Evolutionary conservation across 2,888 invertebrate species (phyloP).

Genomic region (Tinea pellionella): DNA sequence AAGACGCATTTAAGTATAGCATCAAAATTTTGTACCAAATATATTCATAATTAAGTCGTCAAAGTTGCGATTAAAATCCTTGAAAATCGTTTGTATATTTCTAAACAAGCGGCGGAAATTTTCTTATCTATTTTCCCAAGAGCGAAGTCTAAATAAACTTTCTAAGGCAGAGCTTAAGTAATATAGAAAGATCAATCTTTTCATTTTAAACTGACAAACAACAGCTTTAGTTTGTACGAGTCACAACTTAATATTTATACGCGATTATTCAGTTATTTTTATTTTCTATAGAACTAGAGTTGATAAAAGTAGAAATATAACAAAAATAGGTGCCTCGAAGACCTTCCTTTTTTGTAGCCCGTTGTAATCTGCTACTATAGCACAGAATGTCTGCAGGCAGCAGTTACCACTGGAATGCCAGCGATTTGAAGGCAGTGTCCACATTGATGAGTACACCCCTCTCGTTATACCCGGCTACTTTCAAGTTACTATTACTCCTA

Average conservation of each 20-base stretch:
- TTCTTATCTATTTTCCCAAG: conserved; percentile 13
- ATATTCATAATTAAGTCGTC: too few relatives aligned
- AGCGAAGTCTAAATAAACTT: conserved; percentile 13
- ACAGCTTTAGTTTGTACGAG: background rate
- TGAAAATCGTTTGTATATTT: background rate
- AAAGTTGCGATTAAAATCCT: background rate
- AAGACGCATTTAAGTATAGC: too few relatives aligned
- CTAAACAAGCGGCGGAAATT: background rate
- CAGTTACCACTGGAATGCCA: too few relatives aligned
- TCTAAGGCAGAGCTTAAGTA: conserved; percentile 11
- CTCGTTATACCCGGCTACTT: too few relatives aligned
- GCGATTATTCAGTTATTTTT: background rate
- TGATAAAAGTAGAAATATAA: background rate
- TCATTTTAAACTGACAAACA: background rate
- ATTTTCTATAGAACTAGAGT: background rate
- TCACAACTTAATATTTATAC: background rate
- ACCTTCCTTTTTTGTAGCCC: too few relatives aligned
- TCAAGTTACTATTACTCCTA: too few relatives aligned
- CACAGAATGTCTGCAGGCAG: too few relatives aligned
- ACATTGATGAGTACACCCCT: too few relatives aligned
- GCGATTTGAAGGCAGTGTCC: too few relatives aligned
- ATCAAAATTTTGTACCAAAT: too few relatives aligned
- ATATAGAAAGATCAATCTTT: conserved; percentile 9
- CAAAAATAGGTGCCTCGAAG: too few relatives aligned
- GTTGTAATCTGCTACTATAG: too few relatives aligned